phyloP scores from a whole-genome alignment of 2,113 vertebrate species.

The Actenoides lindsayi region DNA sequence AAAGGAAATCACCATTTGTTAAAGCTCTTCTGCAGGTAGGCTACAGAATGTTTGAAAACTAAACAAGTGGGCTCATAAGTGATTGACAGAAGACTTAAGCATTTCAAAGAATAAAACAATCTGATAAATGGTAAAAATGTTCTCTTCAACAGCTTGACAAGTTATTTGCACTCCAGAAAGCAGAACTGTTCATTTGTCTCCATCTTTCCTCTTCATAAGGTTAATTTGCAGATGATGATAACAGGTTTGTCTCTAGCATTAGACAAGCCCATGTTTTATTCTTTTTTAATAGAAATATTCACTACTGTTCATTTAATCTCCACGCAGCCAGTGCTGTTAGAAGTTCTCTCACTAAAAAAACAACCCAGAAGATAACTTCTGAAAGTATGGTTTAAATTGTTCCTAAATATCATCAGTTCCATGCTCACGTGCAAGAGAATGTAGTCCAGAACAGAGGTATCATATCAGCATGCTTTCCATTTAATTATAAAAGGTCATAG shows the following conservation, averaged over 20 bases:
- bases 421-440: neutral
- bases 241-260: neutral
- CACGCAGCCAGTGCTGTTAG: neutral
- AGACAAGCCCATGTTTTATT: neutral
- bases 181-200: neutral
- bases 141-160: neutral
- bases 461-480: neutral
- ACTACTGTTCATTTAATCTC: neutral
- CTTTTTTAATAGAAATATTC: neutral
- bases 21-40: neutral
- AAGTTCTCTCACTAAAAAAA: neutral
- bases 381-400: neutral
- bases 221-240: neutral
- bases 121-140: slow-evolving; percentile 9
- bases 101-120: neutral
- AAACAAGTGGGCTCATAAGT: neutral
- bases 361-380: neutral
- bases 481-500: neutral
- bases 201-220: neutral
- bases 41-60: neutral
- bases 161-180: slow-evolving; percentile 2
- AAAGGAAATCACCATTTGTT: neutral
- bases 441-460: neutral
- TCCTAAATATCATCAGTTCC: neutral
- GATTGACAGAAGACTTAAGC: neutral